Evolutionary conservation across 2,113 vertebrate genomes (phyloP).

Genomic region (Scytalopus superciliaris): DNA sequence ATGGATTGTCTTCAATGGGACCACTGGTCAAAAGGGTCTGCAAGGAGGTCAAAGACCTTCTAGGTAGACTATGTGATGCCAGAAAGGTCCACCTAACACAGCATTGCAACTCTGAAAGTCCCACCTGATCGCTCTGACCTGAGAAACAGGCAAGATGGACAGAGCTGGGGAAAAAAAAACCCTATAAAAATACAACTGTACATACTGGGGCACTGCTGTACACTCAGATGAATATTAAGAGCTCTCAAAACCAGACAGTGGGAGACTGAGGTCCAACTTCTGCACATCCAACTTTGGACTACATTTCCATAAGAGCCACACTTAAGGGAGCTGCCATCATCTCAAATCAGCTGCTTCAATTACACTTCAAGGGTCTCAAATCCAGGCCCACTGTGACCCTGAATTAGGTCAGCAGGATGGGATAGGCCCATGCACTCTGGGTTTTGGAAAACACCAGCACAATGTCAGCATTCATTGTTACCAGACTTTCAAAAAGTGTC

Average conservation of each 20-base stretch:
- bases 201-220: background rate
- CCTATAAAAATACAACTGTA: accelerated
- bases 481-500: background rate
- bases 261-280: background rate
- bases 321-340: background rate
- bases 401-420: background rate
- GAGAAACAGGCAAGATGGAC: background rate
- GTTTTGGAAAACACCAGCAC: background rate
- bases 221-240: background rate
- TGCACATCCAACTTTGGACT: background rate
- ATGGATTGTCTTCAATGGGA: background rate
- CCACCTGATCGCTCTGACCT: background rate
- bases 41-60: background rate
- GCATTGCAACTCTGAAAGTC: background rate
- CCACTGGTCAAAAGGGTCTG: background rate
- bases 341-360: background rate
- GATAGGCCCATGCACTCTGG: background rate
- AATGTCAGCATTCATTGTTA: background rate
- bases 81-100: background rate
- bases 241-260: background rate
- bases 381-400: background rate
- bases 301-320: background rate
- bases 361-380: background rate
- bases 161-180: background rate
- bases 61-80: background rate